Percentiles rank a stretch among this genome's conserved stretches.
These are phyloP conservation scores for Botia kubotai DNA, from an alignment of 2,797 vertebrate genomes.

Conservation along the genomic window DNA sequence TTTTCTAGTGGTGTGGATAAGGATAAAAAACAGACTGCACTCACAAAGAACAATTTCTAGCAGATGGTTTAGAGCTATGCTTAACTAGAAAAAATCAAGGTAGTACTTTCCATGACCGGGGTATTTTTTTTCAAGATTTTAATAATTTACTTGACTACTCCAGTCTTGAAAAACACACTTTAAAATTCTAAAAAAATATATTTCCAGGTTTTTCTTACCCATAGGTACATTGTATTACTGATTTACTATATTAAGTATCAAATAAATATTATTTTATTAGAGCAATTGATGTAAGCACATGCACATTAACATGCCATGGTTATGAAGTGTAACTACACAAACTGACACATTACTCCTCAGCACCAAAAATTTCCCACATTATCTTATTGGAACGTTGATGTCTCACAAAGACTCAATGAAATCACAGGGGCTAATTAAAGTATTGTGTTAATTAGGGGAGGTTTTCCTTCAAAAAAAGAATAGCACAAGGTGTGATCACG, in stretches of 20 bases:
- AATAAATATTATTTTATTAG: not conserved
- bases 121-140: too few relatives aligned
- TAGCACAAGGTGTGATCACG: conserved; percentile 56
- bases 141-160: too few relatives aligned
- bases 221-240: not conserved
- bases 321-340: not conserved
- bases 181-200: not conserved
- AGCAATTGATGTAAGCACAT: not conserved
- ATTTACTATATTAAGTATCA: not conserved
- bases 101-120: not conserved
- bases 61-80: not conserved
- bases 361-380: conserved; percentile 63
- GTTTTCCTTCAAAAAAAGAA: conserved; percentile 71
- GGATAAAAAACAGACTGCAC: not conserved
- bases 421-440: conserved; percentile 71
- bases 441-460: conserved; percentile 72
- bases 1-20: not conserved
- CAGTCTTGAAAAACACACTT: not conserved
- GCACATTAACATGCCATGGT: not conserved
- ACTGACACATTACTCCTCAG: not conserved
- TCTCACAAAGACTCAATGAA: conserved; percentile 65
- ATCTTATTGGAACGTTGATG: conserved; percentile 67
- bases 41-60: not conserved
- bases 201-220: too few relatives aligned
- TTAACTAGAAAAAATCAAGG: not conserved